Evolutionary conservation across 2,888 invertebrate species (phyloP).

Genomic region (Ariolimax columbianus): DNA sequence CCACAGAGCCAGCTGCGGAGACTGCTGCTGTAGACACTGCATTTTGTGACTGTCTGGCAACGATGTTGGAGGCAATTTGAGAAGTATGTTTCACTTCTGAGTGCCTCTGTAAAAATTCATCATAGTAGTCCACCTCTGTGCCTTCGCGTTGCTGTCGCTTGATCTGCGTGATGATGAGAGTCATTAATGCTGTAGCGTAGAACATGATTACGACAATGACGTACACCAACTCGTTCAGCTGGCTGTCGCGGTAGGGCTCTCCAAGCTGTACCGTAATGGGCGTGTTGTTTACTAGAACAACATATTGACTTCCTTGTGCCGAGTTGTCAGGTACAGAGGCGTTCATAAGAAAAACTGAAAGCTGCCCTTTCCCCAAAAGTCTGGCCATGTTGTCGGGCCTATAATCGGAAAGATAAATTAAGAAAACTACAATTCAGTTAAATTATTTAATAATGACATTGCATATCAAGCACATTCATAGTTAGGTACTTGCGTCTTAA

Average conservation of each 20-base stretch:
- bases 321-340: not conserved
- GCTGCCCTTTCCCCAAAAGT: not conserved
- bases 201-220: conserved; percentile 74
- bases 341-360: conserved; percentile 2
- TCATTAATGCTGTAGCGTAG: conserved; percentile 73
- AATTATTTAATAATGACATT: too few relatives aligned
- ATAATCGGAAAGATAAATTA: not conserved
- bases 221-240: conserved; percentile 71
- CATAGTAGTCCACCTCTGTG: conserved; percentile 72
- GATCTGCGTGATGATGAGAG: conserved; percentile 72
- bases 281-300: conserved; percentile 56
- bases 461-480: too few relatives aligned
- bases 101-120: conserved; percentile 71
- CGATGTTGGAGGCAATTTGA: conserved; percentile 58
- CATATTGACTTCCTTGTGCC: conserved; percentile 6
- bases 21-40: conserved; percentile 14
- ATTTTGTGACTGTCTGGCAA: conserved; percentile 25
- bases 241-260: conserved; percentile 66
- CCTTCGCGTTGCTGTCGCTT: conserved; percentile 66
- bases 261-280: conserved; percentile 54
- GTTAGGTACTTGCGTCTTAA: too few relatives aligned
- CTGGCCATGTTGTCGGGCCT: not conserved
- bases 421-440: too few relatives aligned
- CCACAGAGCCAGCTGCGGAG: conserved; percentile 21
- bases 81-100: conserved; percentile 65